phyloP scores from a whole-genome alignment of 2,888 invertebrate genomes.

The Dendrolimus houi region DNA sequence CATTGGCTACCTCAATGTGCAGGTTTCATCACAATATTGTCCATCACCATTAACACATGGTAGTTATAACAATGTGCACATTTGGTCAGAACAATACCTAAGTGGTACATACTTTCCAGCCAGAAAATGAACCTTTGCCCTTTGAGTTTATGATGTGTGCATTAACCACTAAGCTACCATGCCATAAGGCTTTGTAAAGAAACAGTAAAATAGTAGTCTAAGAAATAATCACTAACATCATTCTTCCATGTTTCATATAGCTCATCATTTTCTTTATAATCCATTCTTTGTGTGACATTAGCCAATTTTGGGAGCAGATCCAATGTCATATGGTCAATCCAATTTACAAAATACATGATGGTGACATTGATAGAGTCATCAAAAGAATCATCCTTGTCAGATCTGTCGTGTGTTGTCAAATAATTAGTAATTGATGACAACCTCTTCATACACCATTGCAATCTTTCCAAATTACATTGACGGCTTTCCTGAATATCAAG shows the following conservation, averaged over 20 bases:
- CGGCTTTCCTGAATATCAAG: slow-evolving; percentile 44
- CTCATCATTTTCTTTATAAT: slow-evolving; percentile 33
- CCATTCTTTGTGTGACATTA: slow-evolving; percentile 40
- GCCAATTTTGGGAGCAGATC: slow-evolving; percentile 50
- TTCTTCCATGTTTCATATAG: slow-evolving; percentile 39
- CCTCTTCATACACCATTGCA: slow-evolving; percentile 55
- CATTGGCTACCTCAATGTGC: no score
- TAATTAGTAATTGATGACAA: slow-evolving; percentile 35
- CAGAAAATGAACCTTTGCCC: no score
- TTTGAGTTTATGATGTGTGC: no score
- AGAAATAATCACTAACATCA: slow-evolving; percentile 29
- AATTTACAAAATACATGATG: slow-evolving; percentile 65
- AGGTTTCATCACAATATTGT: no score
- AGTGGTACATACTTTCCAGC: no score
- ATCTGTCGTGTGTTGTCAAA: slow-evolving; percentile 17
- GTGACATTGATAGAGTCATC: slow-evolving; percentile 37
- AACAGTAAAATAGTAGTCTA: no score
- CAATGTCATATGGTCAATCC: slow-evolving; percentile 63
- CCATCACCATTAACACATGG: no score
- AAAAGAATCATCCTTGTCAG: slow-evolving; percentile 15
- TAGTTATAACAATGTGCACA: no score
- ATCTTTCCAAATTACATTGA: slow-evolving; percentile 47
- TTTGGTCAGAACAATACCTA: no score
- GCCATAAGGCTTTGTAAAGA: no score
- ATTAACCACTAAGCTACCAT: no score